Base-by-base conservation (phyloP, 2,113 vertebrate genomes). In the Notarius quadriscutis region DNA sequence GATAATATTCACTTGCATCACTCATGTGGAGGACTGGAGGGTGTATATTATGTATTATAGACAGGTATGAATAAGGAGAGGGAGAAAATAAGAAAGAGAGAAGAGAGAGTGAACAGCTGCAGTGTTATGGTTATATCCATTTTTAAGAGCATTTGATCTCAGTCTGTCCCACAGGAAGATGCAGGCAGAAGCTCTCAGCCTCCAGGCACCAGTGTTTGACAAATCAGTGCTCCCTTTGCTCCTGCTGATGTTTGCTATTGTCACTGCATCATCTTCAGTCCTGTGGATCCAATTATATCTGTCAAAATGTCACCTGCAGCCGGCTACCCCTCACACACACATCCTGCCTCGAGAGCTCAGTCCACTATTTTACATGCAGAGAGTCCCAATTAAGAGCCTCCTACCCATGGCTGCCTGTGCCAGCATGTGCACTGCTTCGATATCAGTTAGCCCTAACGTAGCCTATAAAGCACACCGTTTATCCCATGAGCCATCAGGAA, bases 261-360 rank as follows among this genome's bases (percentile, higher is more conserved):
- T 82, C 84, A 79, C 50, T 30, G 63, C 69, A 84, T 84, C 84
- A 81, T 87, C 77, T 90, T 53, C 86, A 88, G 85, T 77, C 80
- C 81, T 60, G 84, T 17, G 67, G 58, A 89, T 89, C 87, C 15
- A 78, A 88, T 81, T 88, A 63, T 50, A 86, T 67, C 83, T 82
- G 88, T 87, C 77, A 90, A 84, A 90, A 88, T 88, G 89, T 90
- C 88, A 86, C 87, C 41, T 85, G 62, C 87, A 87, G 88, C 80
- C 15, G 14, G 53, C 81, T 84, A 87, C 87, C 62, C 71, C 67
- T 84, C 77, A 82, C 86, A 84, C 71, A 83, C 34, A 51, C 74
- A 72, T 63, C 72, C 63, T 71, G 86, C 7, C 86, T 81, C 48
- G n/a, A 65, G 57, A 69, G 77, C 53, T 67, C 67, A 84, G 22